Percentiles rank a stretch among this genome's conserved stretches.
phyloP scores from a whole-genome alignment of 2,888 invertebrate genomes.

The Microplitis manilae region DNA sequence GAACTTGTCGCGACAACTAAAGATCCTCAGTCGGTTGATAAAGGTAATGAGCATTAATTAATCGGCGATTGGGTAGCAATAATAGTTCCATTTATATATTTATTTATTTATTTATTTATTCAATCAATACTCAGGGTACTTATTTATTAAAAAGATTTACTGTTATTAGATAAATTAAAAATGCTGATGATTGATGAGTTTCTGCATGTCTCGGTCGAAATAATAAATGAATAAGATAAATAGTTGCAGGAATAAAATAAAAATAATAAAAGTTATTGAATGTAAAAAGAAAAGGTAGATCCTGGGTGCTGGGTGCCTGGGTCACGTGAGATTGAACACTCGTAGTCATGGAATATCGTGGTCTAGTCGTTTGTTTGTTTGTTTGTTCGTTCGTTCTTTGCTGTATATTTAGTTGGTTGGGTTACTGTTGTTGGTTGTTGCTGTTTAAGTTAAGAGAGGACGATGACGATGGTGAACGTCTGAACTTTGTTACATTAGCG shows the following conservation, averaged over 20 bases:
- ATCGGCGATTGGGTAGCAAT: neutral
- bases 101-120: neutral
- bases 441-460: conserved; percentile 46
- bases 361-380: neutral
- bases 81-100: neutral
- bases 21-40: conserved; percentile 54
- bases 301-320: conserved; percentile 41
- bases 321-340: conserved; percentile 43
- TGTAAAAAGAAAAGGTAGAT: conserved; percentile 39
- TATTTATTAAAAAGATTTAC: neutral
- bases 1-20: conserved; percentile 48
- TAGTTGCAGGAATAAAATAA: neutral
- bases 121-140: neutral
- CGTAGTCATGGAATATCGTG: conserved; percentile 23
- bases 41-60: conserved; percentile 52
- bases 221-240: conserved; percentile 2
- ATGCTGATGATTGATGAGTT: conserved; percentile 17
- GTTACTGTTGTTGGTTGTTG: conserved; percentile 9
- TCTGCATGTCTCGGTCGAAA: neutral
- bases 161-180: neutral
- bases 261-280: conserved; percentile 17
- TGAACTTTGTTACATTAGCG: conserved; percentile 61
- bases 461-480: conserved; percentile 61
- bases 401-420: conserved; percentile 34
- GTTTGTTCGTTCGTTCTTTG: conserved; percentile 16